Evolutionary conservation across 2,113 vertebrate species (phyloP).

Genomic region (Toxostoma redivivum): DNA sequence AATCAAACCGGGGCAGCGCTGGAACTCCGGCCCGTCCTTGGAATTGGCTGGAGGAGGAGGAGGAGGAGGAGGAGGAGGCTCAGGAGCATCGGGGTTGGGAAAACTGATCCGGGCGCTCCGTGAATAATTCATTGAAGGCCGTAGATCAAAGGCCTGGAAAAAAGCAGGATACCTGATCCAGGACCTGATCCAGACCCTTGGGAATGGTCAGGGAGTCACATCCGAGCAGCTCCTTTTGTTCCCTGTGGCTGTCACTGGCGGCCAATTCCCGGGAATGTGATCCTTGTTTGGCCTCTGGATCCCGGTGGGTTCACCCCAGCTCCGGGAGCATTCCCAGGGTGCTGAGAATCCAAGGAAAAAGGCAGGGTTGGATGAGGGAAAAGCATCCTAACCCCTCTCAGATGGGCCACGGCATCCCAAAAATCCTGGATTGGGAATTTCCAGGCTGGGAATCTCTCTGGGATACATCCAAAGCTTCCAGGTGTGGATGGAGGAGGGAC

Average conservation of each 20-base stretch:
- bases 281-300: neutral
- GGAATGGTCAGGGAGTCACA: neutral
- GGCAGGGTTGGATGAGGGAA: neutral
- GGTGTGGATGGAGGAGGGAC: rapidly evolving
- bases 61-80: neutral
- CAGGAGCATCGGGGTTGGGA: neutral
- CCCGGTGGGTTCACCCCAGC: neutral
- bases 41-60: neutral
- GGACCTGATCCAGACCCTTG: neutral
- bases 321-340: rapidly evolving
- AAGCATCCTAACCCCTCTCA: neutral
- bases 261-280: neutral
- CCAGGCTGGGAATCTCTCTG: neutral
- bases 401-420: neutral
- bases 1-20: rapidly evolving
- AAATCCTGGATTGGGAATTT: neutral
- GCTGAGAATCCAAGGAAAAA: neutral
- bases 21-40: neutral
- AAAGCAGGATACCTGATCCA: neutral
- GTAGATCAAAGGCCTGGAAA: neutral
- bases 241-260: neutral
- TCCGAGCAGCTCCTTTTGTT: neutral
- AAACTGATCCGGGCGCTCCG: neutral
- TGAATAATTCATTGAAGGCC: conserved; percentile 11
- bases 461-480: neutral